A percentile compares a stretch with the other conserved stretches of the same genome.
These are phyloP conservation scores for Danaus plexippus DNA, from an alignment of 1,140 invertebrate genomes.

Conservation along the genomic window DNA sequence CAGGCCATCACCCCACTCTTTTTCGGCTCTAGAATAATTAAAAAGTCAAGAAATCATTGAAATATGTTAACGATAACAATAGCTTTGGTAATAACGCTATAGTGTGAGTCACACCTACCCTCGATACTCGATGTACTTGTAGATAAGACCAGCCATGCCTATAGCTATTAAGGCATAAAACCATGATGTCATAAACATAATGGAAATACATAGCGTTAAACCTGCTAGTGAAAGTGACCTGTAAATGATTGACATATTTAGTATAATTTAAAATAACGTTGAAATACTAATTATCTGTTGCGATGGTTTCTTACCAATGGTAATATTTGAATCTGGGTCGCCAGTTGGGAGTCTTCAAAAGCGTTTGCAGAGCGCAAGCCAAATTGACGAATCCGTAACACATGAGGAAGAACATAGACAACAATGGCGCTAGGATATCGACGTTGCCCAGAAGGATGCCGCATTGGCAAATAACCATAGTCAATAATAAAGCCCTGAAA, in stretches of 20 bases:
- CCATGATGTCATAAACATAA: constrained; percentile 99
- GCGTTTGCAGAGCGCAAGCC: constrained; percentile 96
- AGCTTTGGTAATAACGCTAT: neutral
- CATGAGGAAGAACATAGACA: constrained; percentile 99
- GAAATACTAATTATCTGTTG: too few species aligned
- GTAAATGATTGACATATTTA: neutral
- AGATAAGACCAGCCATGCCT: constrained; percentile 95
- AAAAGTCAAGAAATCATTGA: neutral
- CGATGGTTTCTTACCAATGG: constrained; percentile 85
- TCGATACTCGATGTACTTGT: constrained; percentile 99
- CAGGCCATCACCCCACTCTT: constrained; percentile 99
- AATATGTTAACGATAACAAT: neutral
- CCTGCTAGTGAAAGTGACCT: constrained; percentile 87
- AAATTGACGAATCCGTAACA: constrained; percentile 99
- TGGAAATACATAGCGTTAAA: constrained; percentile 92
- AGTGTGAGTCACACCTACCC: constrained; percentile 77
- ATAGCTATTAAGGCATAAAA: constrained; percentile 97
- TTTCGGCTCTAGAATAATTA: constrained; percentile 88
- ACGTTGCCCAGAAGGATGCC: constrained; percentile 93
- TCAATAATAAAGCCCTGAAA: constrained; percentile 90
- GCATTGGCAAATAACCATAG: constrained; percentile 93
- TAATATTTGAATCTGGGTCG: constrained; percentile 98
- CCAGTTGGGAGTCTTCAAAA: constrained; percentile 97
- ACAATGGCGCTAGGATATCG: constrained; percentile 85
- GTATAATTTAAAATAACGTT: too few species aligned